Percentiles rank a stretch among this genome's conserved stretches.
Evolutionary conservation across 2,113 vertebrate genomes (phyloP).

Genomic region (Thalassarche chlororhynchos): DNA sequence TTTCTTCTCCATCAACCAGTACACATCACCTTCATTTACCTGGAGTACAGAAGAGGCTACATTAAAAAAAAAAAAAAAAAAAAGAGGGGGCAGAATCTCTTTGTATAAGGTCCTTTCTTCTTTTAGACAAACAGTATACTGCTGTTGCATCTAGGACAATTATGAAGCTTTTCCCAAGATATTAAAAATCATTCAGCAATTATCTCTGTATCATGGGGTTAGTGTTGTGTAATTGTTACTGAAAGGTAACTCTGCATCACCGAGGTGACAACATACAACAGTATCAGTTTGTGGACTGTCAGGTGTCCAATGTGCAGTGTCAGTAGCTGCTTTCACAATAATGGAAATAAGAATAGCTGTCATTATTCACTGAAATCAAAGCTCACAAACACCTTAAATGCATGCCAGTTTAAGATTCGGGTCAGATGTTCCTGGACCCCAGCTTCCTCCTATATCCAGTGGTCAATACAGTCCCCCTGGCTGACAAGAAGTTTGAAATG

Average conservation of each 20-base stretch:
- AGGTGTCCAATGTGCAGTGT: neutral
- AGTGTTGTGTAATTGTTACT: neutral
- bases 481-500: neutral
- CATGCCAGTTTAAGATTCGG: neutral
- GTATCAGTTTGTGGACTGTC: neutral
- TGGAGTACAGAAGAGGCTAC: neutral
- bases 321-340: neutral
- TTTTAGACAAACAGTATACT: neutral
- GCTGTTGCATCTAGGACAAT: neutral
- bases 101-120: neutral
- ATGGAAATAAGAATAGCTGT: neutral
- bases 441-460: neutral
- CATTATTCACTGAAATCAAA: neutral
- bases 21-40: neutral
- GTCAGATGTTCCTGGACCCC: neutral
- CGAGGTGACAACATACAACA: neutral
- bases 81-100: neutral
- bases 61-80: rapidly evolving
- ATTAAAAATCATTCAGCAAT: neutral
- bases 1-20: neutral
- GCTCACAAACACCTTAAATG: neutral
- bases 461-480: neutral
- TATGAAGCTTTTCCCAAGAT: neutral
- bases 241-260: neutral
- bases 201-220: neutral